Conservation (phyloP, 2,113 vertebrate species). For the Cryptoleucopteryx plumbea region DNA sequence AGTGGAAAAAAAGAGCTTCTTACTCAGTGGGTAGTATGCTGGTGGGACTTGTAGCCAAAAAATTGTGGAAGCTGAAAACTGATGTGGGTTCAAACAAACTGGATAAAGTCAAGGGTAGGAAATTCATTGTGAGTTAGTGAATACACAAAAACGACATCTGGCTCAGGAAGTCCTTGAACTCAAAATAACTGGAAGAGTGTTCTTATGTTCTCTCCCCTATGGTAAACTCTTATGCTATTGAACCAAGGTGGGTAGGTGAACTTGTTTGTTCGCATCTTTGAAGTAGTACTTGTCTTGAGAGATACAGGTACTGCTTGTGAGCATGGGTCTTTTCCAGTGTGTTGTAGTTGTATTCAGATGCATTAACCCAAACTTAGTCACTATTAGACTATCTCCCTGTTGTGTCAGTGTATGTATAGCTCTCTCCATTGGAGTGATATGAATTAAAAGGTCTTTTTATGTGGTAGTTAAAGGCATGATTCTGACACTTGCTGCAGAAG, state of each 20-base stretch:
- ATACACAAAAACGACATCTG: neutral
- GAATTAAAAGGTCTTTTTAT: neutral
- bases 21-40: neutral
- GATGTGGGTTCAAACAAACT: neutral
- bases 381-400: neutral
- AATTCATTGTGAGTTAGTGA: slow-evolving; percentile 3
- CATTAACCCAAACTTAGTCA: too few relatives aligned
- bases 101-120: neutral
- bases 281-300: neutral
- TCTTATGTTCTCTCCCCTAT: neutral
- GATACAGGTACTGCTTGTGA: neutral
- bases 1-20: neutral
- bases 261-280: neutral
- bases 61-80: neutral
- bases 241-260: neutral
- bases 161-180: slow-evolving; percentile 31
- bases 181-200: neutral
- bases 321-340: neutral
- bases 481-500: neutral
- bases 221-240: neutral
- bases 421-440: neutral
- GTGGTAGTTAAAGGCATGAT: neutral
- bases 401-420: neutral
- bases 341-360: neutral
- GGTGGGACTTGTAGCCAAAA: neutral